Conservation (phyloP, 2,888 invertebrate genomes). For the Lacanobia wlatinum region DNA sequence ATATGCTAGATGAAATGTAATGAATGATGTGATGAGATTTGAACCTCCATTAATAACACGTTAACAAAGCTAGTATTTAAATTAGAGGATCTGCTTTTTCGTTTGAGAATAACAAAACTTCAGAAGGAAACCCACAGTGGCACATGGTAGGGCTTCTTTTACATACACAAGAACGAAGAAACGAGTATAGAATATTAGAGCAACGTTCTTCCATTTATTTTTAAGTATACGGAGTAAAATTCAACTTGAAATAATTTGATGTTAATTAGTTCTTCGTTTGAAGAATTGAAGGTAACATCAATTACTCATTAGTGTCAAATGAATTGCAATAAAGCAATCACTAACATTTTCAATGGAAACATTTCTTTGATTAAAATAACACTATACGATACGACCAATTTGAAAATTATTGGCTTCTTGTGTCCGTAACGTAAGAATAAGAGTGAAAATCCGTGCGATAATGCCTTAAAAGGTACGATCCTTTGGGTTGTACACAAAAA, state of each 20-base stretch:
- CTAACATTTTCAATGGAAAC: background rate
- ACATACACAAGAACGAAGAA: background rate
- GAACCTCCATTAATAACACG: background rate
- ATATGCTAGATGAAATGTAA: background rate
- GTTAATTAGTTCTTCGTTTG: conserved; percentile 26
- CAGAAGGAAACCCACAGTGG: background rate
- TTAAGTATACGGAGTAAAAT: conserved; percentile 7
- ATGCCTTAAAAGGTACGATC: background rate
- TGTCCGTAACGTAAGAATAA: background rate
- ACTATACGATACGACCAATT: background rate
- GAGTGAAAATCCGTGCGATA: background rate
- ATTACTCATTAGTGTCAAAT: conserved; percentile 23
- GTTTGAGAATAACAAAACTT: background rate
- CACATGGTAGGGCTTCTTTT: background rate
- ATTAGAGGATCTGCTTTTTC: background rate
- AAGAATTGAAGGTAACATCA: conserved; percentile 18
- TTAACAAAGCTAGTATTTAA: background rate
- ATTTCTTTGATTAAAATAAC: background rate
- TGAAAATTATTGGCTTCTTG: background rate
- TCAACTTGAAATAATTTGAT: background rate
- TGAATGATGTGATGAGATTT: background rate
- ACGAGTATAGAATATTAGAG: too few relatives aligned
- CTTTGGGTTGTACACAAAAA: background rate
- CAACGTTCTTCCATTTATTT: background rate
- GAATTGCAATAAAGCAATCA: conserved; percentile 19